Evolutionary conservation across 2,113 vertebrate genomes (phyloP).

Genomic region (Talpa occidentalis): DNA sequence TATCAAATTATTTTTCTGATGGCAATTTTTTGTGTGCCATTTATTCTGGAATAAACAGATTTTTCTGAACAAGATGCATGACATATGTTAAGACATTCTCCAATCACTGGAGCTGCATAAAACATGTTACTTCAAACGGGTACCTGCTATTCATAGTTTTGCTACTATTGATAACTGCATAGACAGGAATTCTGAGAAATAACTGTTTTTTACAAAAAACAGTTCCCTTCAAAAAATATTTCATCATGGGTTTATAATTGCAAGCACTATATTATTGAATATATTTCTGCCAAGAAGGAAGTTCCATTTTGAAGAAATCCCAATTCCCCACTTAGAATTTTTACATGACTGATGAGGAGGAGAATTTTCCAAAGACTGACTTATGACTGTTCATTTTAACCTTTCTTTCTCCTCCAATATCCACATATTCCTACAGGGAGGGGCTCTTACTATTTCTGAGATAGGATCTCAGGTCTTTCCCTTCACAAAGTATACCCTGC

Average conservation of each 20-base stretch:
- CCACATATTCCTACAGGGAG: background rate
- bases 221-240: background rate
- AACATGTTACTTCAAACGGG: background rate
- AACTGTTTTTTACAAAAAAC: background rate
- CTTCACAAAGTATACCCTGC: background rate
- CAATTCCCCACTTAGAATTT: background rate
- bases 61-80: background rate
- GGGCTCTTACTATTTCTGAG: background rate
- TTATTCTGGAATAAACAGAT: slow-evolving; percentile 62
- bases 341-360: background rate
- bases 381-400: background rate
- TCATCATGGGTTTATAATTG: background rate
- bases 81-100: slow-evolving; percentile 60
- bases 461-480: background rate
- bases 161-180: background rate
- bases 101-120: slow-evolving; percentile 9
- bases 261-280: background rate
- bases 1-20: background rate
- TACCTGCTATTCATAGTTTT: background rate
- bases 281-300: background rate
- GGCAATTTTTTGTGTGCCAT: background rate
- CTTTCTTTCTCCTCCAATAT: background rate
- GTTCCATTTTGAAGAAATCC: slow-evolving; percentile 8
- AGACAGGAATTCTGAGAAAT: slow-evolving; percentile 19
- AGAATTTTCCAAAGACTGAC: background rate